These are phyloP conservation scores for Ceyx margarethae DNA, from an alignment of 2,113 vertebrate genomes.

Conservation along the genomic window DNA sequence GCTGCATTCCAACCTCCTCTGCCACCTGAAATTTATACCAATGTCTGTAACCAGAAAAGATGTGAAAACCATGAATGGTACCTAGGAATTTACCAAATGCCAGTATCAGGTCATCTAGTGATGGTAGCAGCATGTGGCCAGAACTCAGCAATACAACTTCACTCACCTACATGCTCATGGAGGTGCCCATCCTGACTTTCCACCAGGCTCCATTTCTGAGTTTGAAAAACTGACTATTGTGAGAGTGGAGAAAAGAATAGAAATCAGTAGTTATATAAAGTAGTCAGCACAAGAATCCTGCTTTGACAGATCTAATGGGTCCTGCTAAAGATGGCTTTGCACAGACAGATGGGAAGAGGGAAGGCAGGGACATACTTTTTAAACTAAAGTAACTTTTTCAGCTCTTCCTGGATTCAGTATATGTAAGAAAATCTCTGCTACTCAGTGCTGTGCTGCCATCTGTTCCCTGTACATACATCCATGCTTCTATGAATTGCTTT, in stretches of 20 bases:
- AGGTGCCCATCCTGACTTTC: neutral
- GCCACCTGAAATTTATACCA: neutral
- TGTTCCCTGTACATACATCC: slow-evolving; percentile 2
- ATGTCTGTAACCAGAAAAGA: neutral
- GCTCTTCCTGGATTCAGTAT: neutral
- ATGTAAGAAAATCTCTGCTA: neutral
- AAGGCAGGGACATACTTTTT: slow-evolving; percentile 20
- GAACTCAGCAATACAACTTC: neutral
- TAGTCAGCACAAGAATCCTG: neutral
- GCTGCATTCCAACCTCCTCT: neutral
- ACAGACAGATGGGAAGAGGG: slow-evolving; percentile 31
- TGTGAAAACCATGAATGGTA: neutral
- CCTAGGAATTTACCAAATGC: neutral
- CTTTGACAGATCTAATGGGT: neutral
- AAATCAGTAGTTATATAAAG: neutral
- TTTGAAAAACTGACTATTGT: neutral
- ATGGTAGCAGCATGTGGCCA: neutral
- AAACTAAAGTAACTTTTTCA: neutral
- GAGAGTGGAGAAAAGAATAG: neutral
- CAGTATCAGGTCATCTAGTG: neutral
- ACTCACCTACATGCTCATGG: neutral
- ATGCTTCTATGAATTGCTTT: neutral
- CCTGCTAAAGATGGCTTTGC: neutral
- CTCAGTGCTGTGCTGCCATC: slow-evolving; percentile 27
- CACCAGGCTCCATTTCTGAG: neutral